phyloP scores from a whole-genome alignment of 1,140 invertebrate genomes.

The Leptopilina boulardi region DNA sequence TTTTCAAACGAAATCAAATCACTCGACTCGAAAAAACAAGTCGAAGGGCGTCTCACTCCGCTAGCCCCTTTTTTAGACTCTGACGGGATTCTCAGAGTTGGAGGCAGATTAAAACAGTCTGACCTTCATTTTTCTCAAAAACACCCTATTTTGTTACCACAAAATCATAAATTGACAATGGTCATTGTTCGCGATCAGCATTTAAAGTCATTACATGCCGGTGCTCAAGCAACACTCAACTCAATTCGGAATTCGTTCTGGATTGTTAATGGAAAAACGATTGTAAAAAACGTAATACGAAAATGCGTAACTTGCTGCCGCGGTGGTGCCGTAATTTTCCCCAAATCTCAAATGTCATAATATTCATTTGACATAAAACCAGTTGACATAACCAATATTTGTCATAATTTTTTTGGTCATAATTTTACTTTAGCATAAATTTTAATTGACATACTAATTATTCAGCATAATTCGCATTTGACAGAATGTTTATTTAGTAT shows the following conservation, averaged over 20 bases:
- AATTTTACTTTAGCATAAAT: too few species aligned
- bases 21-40: not conserved
- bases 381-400: too few species aligned
- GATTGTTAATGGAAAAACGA: slow-evolving; percentile 17
- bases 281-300: not conserved
- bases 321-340: too few species aligned
- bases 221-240: slow-evolving; percentile 13
- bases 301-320: not conserved
- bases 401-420: too few species aligned
- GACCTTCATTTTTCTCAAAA: not conserved
- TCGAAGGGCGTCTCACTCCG: too few species aligned
- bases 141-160: slow-evolving; percentile 5
- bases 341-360: too few species aligned
- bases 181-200: slow-evolving; percentile 21
- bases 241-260: slow-evolving; percentile 1
- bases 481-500: too few species aligned
- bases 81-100: slow-evolving; percentile 10
- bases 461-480: too few species aligned
- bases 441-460: too few species aligned
- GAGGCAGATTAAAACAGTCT: not conserved
- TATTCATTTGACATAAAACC: too few species aligned
- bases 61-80: not conserved
- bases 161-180: not conserved
- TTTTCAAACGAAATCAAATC: not conserved
- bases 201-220: not conserved